phyloP scores from a whole-genome alignment of 2,113 vertebrate genomes.

The Gallinago jamesoni region DNA sequence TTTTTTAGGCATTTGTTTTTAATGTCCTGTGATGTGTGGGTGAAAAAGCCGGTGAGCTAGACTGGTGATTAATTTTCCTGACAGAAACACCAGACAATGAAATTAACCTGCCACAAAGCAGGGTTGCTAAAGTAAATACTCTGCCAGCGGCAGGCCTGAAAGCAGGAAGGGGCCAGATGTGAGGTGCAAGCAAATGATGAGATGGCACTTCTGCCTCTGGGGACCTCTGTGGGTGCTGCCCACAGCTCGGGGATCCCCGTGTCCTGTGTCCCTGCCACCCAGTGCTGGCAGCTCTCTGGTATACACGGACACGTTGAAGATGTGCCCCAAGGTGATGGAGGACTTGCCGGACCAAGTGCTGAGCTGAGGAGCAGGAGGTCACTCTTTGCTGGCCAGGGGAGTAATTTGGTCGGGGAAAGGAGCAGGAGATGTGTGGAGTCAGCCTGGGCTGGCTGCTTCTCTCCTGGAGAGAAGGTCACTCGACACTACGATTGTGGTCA shows the following conservation, averaged over 20 bases:
- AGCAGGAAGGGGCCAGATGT: not conserved
- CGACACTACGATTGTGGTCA: too few species aligned
- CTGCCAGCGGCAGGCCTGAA: slow-evolving; percentile 21
- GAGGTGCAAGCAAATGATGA: slow-evolving; percentile 1
- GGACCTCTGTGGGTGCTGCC: not conserved
- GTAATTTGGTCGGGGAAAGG: not conserved
- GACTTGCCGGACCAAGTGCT: not conserved
- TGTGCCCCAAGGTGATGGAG: not conserved
- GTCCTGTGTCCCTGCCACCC: accelerated
- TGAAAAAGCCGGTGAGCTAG: slow-evolving; percentile 46
- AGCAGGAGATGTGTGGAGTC: not conserved
- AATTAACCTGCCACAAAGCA: slow-evolving; percentile 64
- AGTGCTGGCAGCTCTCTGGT: not conserved
- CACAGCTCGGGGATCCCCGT: accelerated
- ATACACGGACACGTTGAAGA: not conserved
- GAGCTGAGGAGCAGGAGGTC: not conserved
- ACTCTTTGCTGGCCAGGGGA: not conserved
- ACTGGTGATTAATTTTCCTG: slow-evolving; percentile 72
- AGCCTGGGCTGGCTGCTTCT: not conserved
- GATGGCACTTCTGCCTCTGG: not conserved
- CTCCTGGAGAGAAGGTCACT: not conserved
- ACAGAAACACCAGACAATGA: slow-evolving; percentile 72
- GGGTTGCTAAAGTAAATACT: slow-evolving; percentile 66
- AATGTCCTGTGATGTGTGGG: slow-evolving; percentile 58
- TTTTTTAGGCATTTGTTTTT: slow-evolving; percentile 52